These are phyloP conservation scores for Pocota personata DNA, from an alignment of 2,888 invertebrate genomes.

Conservation along the genomic window DNA sequence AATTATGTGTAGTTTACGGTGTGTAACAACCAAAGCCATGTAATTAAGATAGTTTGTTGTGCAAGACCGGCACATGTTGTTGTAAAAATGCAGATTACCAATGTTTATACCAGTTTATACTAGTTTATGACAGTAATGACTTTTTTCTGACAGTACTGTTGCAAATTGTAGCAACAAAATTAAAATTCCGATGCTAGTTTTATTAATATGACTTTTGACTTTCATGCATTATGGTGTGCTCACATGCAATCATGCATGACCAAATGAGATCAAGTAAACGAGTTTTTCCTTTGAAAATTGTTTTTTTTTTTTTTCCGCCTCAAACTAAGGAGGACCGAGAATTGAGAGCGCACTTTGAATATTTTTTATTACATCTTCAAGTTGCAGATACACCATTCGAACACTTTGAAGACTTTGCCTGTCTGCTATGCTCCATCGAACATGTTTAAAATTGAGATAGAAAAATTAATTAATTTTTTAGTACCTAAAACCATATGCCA, in stretches of 20 bases:
- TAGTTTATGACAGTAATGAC: background rate
- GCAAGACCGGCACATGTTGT: constrained; percentile 1
- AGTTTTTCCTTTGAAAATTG: constrained; percentile 42
- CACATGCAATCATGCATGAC: constrained; percentile 64
- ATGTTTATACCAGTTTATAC: constrained; percentile 1
- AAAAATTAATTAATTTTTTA: constrained; percentile 52
- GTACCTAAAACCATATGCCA: constrained; percentile 28
- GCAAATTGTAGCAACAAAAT: background rate
- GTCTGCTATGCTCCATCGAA: constrained; percentile 46
- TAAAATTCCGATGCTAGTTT: background rate
- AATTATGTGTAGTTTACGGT: constrained; percentile 32
- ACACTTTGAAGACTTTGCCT: background rate
- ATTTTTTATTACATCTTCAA: constrained; percentile 41
- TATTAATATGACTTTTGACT: constrained; percentile 47
- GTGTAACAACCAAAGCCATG: constrained; percentile 1
- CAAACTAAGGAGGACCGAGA: constrained; percentile 25
- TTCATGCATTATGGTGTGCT: constrained; percentile 45
- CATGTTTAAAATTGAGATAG: constrained; percentile 30
- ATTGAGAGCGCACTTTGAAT: constrained; percentile 27
- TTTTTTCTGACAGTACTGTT: background rate
- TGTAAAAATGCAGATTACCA: constrained; percentile 18
- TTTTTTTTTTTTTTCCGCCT: constrained; percentile 6
- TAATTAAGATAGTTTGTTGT: constrained; percentile 26
- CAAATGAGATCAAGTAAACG: constrained; percentile 14
- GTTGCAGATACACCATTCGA: constrained; percentile 5